Base-by-base conservation (phyloP, 2,888 invertebrate species). In the Cremastobaeus sp. region DNA sequence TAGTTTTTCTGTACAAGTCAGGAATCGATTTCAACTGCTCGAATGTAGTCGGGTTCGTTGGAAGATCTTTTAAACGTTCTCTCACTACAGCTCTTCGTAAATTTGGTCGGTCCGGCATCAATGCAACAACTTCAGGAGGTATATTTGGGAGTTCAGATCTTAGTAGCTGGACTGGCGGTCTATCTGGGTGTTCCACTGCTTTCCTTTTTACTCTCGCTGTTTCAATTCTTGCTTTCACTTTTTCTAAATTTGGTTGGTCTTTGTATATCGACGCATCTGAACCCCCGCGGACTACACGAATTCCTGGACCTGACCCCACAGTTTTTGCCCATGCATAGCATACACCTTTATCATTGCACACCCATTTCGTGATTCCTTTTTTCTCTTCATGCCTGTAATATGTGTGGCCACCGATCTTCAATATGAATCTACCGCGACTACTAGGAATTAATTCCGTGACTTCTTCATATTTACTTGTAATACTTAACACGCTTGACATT, bases 31-130 rank as follows among this genome's bases (percentile, higher is more conserved):
- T 8, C 25, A 37, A 9, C 35, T 37, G 35, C 12, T 37, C 35
- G 2, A 37, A 14, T 9, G 4, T 41, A 41, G 39, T 41, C 1
- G 39, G 39, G 18, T 41, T 41, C 9, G 39, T 55, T 14, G 30
- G 41, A 11, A 43, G 25, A 21, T 32, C 41, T 32, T 39, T 43
- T 15, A 32, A 39, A 9, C 52, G 35, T 52, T 32, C 3, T 17
- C 35, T 12, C 11, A 20, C 35, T 18, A 34, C 12, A 11, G 14
- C 34, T 21, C 35, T 34, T 5, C 25, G 2, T 12, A 45, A 25
- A 45, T 45, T 45, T 45, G 2, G 25, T 12, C 25, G 45, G 14
- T 45, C 25, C 3, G 45, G 12, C n/a, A 3, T 25, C 3, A 14
- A 45, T 14, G 12, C n/a, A 3, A 45, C 3, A 14, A 45, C 25